Evolutionary conservation across 2,113 vertebrate genomes (phyloP), one percentile per base, ranked within the genome.

Genomic region (Hylia prasina): DNA sequence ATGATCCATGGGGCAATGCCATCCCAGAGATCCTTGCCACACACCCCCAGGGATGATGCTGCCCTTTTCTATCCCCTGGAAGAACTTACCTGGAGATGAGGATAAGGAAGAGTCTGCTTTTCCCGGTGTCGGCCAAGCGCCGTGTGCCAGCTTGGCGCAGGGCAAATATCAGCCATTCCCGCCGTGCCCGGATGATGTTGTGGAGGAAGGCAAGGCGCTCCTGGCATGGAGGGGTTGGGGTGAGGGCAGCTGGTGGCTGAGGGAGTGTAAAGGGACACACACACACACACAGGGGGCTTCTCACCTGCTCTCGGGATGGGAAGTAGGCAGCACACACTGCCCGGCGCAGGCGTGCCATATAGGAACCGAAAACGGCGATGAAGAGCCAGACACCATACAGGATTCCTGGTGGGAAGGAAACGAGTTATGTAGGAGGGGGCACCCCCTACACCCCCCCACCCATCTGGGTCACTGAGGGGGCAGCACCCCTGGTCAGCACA

Each of bases 231-330:
- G 2, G 25, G 22, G 30, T 31, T 1, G 40, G 35, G 9, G 35
- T 95, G 56, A 85, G 61, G 65, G 6, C 27, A 11, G 28, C n/a
- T 2, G 2, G 9, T 17, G 35, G 64, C 35, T 4, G 8, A 33
- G 3, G 16, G 15, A 22, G 9, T 3, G 8, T 6, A 13, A 15
- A 30, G 42, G 12, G 13, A 12, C 22, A 22, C 25, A 35, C 35
- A 47, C 15, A 60, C 61, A 25, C 19, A 7, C 54, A 15, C 22
- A 23, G 27, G 1, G 25, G 42, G 4, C 2, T 48, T 40, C 97
- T 97, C 95, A 99, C 99, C 98, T 94, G 96, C 93, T 99, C 99
- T 9, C 98, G 96, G 61, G 93, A 51, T 0, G 99, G 99, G 37
- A 99, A 97, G 93, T 98, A 98, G 6, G 73, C 87, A 1, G 98